Conservation (phyloP, 2,888 invertebrate species). For the Sialis fuliginosa region DNA sequence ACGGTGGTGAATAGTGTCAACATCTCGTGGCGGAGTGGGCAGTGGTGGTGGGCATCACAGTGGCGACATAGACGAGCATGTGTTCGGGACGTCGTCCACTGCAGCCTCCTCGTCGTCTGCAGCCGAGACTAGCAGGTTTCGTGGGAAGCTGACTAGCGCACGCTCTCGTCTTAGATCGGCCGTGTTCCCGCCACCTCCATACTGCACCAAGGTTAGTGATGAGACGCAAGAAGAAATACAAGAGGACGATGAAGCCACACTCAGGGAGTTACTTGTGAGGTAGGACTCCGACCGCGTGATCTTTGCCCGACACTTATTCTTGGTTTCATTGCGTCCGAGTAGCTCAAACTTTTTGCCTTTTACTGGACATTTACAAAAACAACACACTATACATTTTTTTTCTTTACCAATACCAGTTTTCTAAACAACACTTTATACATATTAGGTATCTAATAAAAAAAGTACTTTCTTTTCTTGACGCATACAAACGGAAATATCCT, state of each 20-base stretch:
- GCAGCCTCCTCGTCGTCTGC: slow-evolving; percentile 11
- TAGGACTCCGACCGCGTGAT: slow-evolving; percentile 28
- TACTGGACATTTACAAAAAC: not conserved
- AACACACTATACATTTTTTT: not conserved
- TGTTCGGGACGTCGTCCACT: slow-evolving; percentile 21
- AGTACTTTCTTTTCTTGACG: too few relatives aligned
- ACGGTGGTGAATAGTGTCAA: not conserved
- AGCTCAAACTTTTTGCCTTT: not conserved
- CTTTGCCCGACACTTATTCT: too few relatives aligned
- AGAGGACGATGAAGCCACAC: slow-evolving; percentile 73
- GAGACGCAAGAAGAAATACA: slow-evolving; percentile 64
- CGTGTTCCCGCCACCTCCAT: too few relatives aligned
- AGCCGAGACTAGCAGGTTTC: too few relatives aligned
- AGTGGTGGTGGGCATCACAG: slow-evolving; percentile 22
- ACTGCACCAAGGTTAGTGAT: slow-evolving; percentile 41
- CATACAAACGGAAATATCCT: too few relatives aligned
- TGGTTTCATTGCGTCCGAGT: not conserved
- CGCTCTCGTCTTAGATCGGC: too few relatives aligned
- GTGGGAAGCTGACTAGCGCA: too few relatives aligned
- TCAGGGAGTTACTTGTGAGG: slow-evolving; percentile 91
- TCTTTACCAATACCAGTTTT: not conserved
- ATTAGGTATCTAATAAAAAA: too few relatives aligned
- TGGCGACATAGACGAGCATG: slow-evolving; percentile 30
- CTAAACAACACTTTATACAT: too few relatives aligned
- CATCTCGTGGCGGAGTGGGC: not conserved